Evolutionary conservation across 2,113 vertebrate species (phyloP).

Genomic region (Melanocharis versteri): DNA sequence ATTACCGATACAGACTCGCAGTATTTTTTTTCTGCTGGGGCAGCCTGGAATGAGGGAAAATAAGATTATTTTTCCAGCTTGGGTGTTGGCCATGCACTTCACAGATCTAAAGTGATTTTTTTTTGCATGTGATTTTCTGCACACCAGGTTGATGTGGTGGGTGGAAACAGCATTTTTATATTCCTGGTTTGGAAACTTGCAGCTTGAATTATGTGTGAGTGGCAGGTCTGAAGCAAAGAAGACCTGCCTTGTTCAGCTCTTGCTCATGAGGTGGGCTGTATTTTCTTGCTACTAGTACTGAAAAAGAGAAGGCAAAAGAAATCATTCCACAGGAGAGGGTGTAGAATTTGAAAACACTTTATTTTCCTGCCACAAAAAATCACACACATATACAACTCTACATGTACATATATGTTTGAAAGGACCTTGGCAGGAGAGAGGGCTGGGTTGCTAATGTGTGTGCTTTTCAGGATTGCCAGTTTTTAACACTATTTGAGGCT

Average conservation of each 20-base stretch:
- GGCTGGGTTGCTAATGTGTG: not conserved
- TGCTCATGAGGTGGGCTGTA: not conserved
- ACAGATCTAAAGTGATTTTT: not conserved
- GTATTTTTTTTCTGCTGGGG: not conserved
- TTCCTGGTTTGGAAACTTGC: not conserved
- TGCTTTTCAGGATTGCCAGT: not conserved
- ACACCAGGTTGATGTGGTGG: not conserved
- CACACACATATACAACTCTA: not conserved
- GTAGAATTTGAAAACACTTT: not conserved
- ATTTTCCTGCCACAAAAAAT: not conserved
- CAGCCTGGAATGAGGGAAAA: not conserved
- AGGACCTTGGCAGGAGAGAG: not conserved
- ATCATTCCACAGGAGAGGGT: not conserved
- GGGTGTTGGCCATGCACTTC: not conserved
- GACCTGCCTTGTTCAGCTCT: not conserved
- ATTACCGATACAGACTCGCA: not conserved
- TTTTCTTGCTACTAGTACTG: not conserved
- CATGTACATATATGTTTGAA: not conserved
- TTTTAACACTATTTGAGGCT: not conserved
- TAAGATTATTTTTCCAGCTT: not conserved
- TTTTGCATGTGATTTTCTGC: not conserved
- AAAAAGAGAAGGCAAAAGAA: not conserved
- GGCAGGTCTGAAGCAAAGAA: constrained; percentile 21
- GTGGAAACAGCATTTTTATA: not conserved
- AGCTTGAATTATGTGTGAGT: not conserved